Evolutionary conservation across 2,113 vertebrate genomes (phyloP).

Genomic region (Glaucomys volans): DNA sequence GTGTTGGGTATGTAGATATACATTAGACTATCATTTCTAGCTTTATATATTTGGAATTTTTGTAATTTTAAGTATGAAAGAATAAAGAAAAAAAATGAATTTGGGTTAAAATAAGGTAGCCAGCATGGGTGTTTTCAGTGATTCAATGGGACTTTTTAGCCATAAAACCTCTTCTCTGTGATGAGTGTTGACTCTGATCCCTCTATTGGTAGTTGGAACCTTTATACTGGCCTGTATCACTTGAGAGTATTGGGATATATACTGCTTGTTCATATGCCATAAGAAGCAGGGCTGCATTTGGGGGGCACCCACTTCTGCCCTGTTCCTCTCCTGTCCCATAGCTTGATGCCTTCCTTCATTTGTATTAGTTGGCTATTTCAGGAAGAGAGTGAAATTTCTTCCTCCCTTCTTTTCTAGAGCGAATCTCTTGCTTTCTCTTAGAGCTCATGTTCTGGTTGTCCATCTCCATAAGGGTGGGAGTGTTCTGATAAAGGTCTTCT

Average conservation of each 20-base stretch:
- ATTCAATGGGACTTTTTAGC: not conserved
- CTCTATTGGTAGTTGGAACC: not conserved
- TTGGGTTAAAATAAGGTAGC: not conserved
- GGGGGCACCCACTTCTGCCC: not conserved
- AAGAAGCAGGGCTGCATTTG: not conserved
- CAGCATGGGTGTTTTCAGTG: not conserved
- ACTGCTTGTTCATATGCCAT: not conserved
- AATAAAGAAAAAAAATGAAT: not conserved
- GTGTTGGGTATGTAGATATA: not conserved
- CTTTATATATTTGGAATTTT: conserved; percentile 1
- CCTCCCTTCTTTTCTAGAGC: not conserved
- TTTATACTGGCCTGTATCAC: not conserved
- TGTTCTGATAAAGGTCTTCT: not conserved
- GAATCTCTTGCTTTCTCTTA: not conserved
- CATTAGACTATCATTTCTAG: not conserved
- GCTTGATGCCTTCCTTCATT: too few relatives aligned
- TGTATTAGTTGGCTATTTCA: too few relatives aligned
- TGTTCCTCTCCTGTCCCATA: too few relatives aligned
- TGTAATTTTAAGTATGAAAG: not conserved
- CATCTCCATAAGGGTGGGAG: not conserved
- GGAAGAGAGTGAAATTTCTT: too few relatives aligned
- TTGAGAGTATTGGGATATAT: not conserved
- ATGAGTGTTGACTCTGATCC: not conserved
- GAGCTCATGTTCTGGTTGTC: not conserved
- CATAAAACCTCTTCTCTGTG: not conserved